Conservation (phyloP, 2,888 invertebrate species). For the Pyrochroa serraticornis region DNA sequence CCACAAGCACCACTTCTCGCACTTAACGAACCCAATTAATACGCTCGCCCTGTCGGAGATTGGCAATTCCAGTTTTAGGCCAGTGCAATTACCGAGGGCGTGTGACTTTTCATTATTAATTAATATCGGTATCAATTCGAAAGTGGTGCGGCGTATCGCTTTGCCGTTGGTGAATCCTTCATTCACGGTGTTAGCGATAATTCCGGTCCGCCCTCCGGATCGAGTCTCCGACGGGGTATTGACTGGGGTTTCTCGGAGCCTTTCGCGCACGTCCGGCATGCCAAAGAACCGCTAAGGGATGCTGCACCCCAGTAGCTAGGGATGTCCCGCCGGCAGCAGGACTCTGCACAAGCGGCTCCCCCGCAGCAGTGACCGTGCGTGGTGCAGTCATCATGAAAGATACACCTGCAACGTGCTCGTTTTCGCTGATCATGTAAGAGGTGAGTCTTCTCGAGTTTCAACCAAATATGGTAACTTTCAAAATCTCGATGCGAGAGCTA, state of each 20-base stretch:
- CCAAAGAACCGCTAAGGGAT: conserved; percentile 51
- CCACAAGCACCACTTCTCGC: background rate
- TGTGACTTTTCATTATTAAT: conserved; percentile 11
- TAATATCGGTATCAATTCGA: conserved; percentile 1
- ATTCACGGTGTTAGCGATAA: conserved; percentile 42
- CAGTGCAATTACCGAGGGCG: background rate
- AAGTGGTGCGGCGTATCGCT: conserved; percentile 25
- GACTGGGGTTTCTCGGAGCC: conserved; percentile 51
- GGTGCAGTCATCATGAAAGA: conserved; percentile 17
- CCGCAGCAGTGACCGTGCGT: conserved; percentile 37
- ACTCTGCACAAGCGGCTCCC: background rate
- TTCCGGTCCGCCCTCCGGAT: conserved; percentile 49
- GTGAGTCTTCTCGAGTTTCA: conserved; percentile 33
- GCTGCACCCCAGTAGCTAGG: conserved; percentile 55
- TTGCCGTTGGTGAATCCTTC: conserved; percentile 33
- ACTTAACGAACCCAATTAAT: background rate
- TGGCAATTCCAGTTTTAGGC: background rate
- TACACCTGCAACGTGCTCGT: conserved; percentile 18
- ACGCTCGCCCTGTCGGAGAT: conserved; percentile 1
- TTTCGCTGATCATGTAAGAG: conserved; percentile 44
- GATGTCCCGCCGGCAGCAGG: conserved; percentile 44
- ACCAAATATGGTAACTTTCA: background rate
- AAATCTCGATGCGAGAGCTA: background rate
- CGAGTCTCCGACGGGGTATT: conserved; percentile 50
- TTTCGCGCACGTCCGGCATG: conserved; percentile 46